Conservation (phyloP, 2,888 invertebrate genomes). For the Matsumyia berberina region DNA sequence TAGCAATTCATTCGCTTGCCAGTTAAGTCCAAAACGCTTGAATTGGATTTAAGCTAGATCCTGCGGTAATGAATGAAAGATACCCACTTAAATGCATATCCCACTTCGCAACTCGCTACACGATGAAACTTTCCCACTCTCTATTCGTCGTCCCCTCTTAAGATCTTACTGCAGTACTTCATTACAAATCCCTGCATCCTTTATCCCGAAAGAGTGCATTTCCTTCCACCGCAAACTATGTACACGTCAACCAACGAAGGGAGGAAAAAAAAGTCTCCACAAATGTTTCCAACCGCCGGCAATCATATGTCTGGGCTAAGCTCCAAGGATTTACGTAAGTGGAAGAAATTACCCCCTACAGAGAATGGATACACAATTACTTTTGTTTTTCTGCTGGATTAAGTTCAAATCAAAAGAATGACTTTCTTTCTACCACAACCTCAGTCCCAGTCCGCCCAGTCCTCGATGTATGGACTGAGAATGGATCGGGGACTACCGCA, state of each 20-base stretch:
- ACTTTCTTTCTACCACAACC: constrained; percentile 36
- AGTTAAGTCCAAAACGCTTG: neutral
- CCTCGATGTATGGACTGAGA: neutral
- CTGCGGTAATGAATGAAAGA: constrained; percentile 37
- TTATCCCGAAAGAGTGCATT: constrained; percentile 53
- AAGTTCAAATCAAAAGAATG: constrained; percentile 82
- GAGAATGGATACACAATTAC: constrained; percentile 80
- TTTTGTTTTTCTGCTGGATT: constrained; percentile 79
- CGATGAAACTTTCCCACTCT: constrained; percentile 5
- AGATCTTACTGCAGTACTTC: constrained; percentile 68
- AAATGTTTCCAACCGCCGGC: constrained; percentile 51
- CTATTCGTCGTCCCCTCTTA: constrained; percentile 20
- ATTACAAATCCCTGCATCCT: constrained; percentile 72
- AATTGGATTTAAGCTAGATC: constrained; percentile 21
- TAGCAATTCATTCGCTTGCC: neutral
- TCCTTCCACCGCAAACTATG: constrained; percentile 36
- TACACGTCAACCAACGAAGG: neutral
- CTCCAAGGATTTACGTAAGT: constrained; percentile 82
- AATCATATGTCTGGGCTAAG: constrained; percentile 80
- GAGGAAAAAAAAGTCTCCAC: constrained; percentile 28
- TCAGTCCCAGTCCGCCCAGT: neutral
- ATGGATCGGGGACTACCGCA: constrained; percentile 46
- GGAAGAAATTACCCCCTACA: constrained; percentile 82
- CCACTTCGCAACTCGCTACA: neutral
- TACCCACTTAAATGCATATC: constrained; percentile 23